Evolutionary conservation across 2,113 vertebrate species (phyloP).

Genomic region (Rissa tridactyla): DNA sequence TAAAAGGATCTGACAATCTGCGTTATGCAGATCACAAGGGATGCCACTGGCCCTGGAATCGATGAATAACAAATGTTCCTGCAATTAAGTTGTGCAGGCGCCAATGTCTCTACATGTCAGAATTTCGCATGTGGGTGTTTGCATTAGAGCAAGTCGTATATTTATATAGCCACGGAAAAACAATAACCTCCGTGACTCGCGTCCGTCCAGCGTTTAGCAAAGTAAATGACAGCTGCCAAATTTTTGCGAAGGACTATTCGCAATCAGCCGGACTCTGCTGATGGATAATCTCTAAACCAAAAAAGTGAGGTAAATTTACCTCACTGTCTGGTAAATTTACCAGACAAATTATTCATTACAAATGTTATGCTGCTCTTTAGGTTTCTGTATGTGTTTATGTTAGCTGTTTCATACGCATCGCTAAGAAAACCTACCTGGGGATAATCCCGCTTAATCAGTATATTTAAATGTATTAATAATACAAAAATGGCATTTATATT

Average conservation of each 20-base stretch:
- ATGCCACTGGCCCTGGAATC: background rate
- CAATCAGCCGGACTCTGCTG: background rate
- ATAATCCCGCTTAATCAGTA: background rate
- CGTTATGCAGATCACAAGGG: background rate
- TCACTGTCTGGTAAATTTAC: too few species aligned
- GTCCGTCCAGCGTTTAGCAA: background rate
- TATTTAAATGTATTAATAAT: background rate
- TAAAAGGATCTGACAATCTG: background rate
- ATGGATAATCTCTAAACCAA: background rate
- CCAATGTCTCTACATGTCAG: background rate
- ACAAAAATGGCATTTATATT: background rate
- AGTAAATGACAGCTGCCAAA: background rate
- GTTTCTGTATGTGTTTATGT: background rate
- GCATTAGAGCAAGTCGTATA: background rate
- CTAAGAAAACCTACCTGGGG: background rate
- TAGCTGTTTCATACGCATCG: background rate
- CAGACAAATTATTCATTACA: background rate
- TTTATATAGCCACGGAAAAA: background rate
- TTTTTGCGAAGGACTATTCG: background rate
- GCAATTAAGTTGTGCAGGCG: background rate
- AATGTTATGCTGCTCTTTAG: background rate
- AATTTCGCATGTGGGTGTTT: slow-evolving; percentile 3
- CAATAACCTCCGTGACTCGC: background rate
- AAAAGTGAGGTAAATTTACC: background rate
- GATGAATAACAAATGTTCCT: background rate